phyloP scores from a whole-genome alignment of 1,140 invertebrate genomes.

The Drosophila tristis region DNA sequence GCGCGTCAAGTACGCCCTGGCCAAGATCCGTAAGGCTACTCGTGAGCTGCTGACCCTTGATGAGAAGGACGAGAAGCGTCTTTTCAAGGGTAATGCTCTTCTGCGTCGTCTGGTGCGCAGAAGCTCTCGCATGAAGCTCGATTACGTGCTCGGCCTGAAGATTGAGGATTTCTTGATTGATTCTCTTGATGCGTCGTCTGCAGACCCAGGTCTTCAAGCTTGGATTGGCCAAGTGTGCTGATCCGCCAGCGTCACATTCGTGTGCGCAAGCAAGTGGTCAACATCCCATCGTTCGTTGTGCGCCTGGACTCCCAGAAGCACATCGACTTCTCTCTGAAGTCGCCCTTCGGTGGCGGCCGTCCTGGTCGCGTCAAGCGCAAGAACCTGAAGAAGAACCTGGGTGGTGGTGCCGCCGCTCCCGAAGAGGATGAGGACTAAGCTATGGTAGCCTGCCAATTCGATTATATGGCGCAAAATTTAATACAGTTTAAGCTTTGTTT shows the following conservation, averaged over 20 bases:
- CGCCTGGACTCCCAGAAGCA: conserved; percentile 99
- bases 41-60: too few species aligned
- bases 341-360: conserved; percentile 98
- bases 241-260: conserved; percentile 99
- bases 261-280: conserved; percentile 99
- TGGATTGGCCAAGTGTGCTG: conserved; percentile 98
- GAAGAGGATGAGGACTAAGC: conserved; percentile 93
- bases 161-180: conserved; percentile 99
- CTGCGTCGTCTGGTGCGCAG: conserved; percentile 98
- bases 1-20: too few species aligned
- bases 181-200: conserved; percentile 98
- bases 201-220: conserved; percentile 99
- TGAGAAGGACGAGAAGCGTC: too few species aligned
- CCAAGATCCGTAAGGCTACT: too few species aligned
- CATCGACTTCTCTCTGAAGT: conserved; percentile 99
- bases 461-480: conserved; percentile 19
- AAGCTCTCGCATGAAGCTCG: conserved; percentile 99
- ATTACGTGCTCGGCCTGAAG: conserved; percentile 99
- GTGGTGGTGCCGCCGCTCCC: conserved; percentile 90
- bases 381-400: conserved; percentile 96
- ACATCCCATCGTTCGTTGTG: conserved; percentile 99
- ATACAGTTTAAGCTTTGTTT: conserved; percentile 28
- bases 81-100: conserved; percentile 99
- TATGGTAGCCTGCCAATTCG: conserved; percentile 7
- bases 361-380: conserved; percentile 99